These are phyloP conservation scores for Phymanthus crucifer DNA, from an alignment of 92 coral and sea anemone genomes.

Conservation along the genomic window DNA sequence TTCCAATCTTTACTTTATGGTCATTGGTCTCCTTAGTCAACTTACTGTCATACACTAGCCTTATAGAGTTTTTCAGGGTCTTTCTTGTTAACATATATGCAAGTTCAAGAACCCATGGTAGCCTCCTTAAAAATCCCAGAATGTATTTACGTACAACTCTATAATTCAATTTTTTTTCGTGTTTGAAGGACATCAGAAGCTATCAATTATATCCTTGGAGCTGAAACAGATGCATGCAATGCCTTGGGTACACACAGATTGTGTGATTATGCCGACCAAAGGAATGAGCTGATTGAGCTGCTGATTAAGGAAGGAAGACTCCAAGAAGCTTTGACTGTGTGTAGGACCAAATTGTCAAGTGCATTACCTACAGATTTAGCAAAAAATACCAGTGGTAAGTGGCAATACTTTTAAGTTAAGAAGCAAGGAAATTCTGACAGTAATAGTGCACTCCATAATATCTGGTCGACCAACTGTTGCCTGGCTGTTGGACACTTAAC, in stretches of 20 bases:
- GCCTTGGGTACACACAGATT: neutral
- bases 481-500: too few species aligned
- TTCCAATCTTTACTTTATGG: too few species aligned
- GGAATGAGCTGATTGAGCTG: slow-evolving; percentile 41
- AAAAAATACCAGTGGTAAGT: neutral
- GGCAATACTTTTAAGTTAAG: neutral
- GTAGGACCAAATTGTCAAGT: slow-evolving; percentile 1
- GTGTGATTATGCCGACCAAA: slow-evolving; percentile 8
- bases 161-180: neutral
- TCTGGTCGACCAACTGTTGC: too few species aligned
- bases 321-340: slow-evolving; percentile 47
- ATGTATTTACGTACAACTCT: too few species aligned
- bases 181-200: slow-evolving; percentile 31
- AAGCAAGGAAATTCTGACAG: too few species aligned
- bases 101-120: too few species aligned
- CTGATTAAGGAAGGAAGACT: slow-evolving; percentile 43
- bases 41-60: too few species aligned
- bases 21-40: too few species aligned
- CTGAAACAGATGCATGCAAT: slow-evolving; percentile 19
- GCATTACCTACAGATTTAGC: slow-evolving; percentile 15
- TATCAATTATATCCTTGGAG: slow-evolving; percentile 54
- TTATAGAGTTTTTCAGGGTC: too few species aligned
- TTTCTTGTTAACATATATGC: too few species aligned
- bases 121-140: too few species aligned
- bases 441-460: too few species aligned